These are phyloP conservation scores for Phyllotis vaccarum DNA, from an alignment of 2,797 vertebrate genomes.

Conservation along the genomic window DNA sequence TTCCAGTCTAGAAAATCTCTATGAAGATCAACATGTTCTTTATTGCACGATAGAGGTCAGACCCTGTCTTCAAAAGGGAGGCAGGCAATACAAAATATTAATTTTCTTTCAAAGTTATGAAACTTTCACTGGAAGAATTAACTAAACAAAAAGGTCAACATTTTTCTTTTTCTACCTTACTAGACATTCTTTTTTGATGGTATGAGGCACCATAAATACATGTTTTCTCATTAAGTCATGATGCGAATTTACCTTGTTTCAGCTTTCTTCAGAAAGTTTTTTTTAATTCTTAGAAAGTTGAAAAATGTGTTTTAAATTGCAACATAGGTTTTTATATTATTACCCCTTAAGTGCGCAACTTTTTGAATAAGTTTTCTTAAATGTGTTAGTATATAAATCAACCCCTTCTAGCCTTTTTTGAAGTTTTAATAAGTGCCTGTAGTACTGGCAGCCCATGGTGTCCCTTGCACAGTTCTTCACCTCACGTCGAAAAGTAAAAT, in stretches of 20 bases:
- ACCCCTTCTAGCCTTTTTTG: neutral
- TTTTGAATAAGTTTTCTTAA: neutral
- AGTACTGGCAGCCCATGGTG: slow-evolving; percentile 1
- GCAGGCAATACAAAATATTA: neutral
- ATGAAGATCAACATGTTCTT: neutral
- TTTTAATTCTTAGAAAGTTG: slow-evolving; percentile 34
- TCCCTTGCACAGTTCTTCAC: neutral
- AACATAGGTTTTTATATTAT: neutral
- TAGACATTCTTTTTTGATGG: neutral
- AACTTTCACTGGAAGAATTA: neutral
- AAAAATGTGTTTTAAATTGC: slow-evolving; percentile 6
- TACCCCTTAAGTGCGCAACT: neutral
- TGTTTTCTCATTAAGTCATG: slow-evolving; percentile 15
- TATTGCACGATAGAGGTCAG: neutral
- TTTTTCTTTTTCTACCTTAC: slow-evolving; percentile 34
- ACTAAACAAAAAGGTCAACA: neutral
- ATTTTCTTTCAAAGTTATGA: neutral
- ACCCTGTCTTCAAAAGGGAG: neutral
- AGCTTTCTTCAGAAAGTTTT: neutral
- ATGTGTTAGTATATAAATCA: slow-evolving; percentile 3
- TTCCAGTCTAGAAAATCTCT: neutral
- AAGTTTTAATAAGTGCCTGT: neutral
- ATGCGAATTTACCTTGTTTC: slow-evolving; percentile 10
- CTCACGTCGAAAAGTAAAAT: neutral
- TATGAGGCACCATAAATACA: neutral